These are phyloP conservation scores for Gulo gulo DNA, from an alignment of 2,113 vertebrate genomes.

Conservation along the genomic window DNA sequence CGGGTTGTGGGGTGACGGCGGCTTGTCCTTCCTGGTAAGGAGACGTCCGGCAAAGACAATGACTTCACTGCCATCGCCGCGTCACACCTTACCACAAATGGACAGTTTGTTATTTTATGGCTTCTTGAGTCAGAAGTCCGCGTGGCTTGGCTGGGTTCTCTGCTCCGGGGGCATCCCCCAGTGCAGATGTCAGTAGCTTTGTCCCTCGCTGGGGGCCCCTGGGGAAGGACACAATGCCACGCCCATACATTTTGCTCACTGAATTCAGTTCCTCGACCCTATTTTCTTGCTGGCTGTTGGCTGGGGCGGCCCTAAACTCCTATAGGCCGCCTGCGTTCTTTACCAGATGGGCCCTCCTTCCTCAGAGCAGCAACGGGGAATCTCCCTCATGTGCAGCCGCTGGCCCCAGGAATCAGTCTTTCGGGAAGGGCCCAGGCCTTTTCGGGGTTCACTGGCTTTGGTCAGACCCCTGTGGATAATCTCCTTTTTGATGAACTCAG, in stretches of 20 bases:
- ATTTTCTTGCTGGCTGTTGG: background rate
- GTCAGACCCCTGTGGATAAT: no score
- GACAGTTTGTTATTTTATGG: accelerated
- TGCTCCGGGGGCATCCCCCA: accelerated
- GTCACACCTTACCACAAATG: accelerated
- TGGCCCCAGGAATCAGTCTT: background rate
- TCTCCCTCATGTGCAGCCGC: accelerated
- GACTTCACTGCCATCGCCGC: accelerated
- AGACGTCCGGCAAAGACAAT: accelerated
- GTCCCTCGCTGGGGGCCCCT: accelerated
- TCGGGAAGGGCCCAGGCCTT: background rate
- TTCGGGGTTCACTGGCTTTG: background rate
- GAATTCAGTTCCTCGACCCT: background rate
- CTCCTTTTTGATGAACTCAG: background rate
- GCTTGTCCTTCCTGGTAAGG: background rate
- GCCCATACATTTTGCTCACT: accelerated
- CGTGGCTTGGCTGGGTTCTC: accelerated
- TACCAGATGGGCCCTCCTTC: accelerated
- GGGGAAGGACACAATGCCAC: background rate
- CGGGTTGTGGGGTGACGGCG: background rate
- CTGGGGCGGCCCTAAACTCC: background rate
- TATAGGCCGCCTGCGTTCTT: accelerated
- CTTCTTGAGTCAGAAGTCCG: background rate
- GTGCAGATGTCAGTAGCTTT: accelerated
- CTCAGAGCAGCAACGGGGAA: background rate